Conservation (phyloP, 2,797 vertebrate species). For the Ataeniobius toweri region DNA sequence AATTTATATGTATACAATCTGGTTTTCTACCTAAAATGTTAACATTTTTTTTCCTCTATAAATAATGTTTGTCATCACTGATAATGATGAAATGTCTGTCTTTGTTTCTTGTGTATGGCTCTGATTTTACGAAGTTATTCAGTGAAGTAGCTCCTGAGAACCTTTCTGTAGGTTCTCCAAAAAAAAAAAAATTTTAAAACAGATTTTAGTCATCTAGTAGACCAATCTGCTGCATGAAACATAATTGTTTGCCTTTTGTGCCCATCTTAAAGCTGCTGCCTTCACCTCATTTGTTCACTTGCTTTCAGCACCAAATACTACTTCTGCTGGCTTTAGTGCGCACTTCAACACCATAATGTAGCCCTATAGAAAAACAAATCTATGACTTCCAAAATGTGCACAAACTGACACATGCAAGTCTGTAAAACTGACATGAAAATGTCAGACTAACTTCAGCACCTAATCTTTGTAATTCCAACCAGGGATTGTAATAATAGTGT, state of each 20-base stretch:
- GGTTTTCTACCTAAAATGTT: slow-evolving; percentile 20
- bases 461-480: slow-evolving; percentile 42
- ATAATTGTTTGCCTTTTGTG: slow-evolving; percentile 45
- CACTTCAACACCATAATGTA: slow-evolving; percentile 15
- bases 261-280: slow-evolving; percentile 51
- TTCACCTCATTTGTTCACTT: slow-evolving; percentile 48
- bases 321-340: slow-evolving; percentile 28
- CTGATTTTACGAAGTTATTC: slow-evolving; percentile 39
- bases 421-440: slow-evolving; percentile 37
- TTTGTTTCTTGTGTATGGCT: slow-evolving; percentile 25
- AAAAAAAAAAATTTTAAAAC: slow-evolving; percentile 28
- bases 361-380: slow-evolving; percentile 24
- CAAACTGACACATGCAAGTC: slow-evolving; percentile 39
- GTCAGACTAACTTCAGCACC: slow-evolving; percentile 34
- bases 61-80: slow-evolving; percentile 34
- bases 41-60: slow-evolving; percentile 22
- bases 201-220: slow-evolving; percentile 37
- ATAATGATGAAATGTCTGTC: slow-evolving; percentile 32
- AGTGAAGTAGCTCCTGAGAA: slow-evolving; percentile 12
- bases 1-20: slow-evolving; percentile 2
- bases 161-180: slow-evolving; percentile 24
- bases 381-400: slow-evolving; percentile 34
- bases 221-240: slow-evolving; percentile 16
- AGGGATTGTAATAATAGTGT: slow-evolving; percentile 33
- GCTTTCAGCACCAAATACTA: slow-evolving; percentile 53